These are phyloP conservation scores for Clarias pachynema DNA, from an alignment of 2,797 vertebrate genomes.

Conservation along the genomic window DNA sequence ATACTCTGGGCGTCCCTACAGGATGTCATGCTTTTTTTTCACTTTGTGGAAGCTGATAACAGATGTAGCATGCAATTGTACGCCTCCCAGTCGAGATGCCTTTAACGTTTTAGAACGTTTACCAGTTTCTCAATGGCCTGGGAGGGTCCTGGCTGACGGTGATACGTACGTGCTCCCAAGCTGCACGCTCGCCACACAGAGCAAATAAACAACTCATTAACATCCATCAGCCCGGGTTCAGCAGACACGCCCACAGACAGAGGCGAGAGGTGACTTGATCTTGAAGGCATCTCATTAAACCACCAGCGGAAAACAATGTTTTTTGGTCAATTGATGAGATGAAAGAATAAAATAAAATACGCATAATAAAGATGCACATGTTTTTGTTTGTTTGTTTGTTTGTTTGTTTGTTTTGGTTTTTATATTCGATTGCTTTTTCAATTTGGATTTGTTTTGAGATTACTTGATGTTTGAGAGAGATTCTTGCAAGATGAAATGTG, in stretches of 20 bases:
- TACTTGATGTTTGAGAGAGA: neutral
- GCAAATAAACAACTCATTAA: conserved; percentile 26
- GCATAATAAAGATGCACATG: neutral
- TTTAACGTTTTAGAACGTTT: conserved; percentile 3
- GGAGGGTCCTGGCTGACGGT: conserved; percentile 30
- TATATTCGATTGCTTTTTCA: too few species aligned
- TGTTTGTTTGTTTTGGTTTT: too few species aligned
- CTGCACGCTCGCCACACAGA: conserved; percentile 38
- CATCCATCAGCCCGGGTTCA: neutral
- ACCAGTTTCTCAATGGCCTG: conserved; percentile 35
- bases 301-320: neutral
- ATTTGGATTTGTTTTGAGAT: neutral
- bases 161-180: conserved; percentile 51
- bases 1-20: conserved; percentile 51
- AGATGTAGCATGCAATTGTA: conserved; percentile 53
- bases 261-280: neutral
- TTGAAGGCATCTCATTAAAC: neutral
- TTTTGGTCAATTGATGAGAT: neutral
- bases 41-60: conserved; percentile 54
- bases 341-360: neutral
- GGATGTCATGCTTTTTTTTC: conserved; percentile 53
- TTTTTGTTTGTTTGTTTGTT: neutral
- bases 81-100: conserved; percentile 33
- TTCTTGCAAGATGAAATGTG: neutral
- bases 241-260: neutral